Evolutionary conservation across 1,140 invertebrate genomes (phyloP), one percentile per base, ranked within the genome.

Genomic region (Saccostrea cuccullata): DNA sequence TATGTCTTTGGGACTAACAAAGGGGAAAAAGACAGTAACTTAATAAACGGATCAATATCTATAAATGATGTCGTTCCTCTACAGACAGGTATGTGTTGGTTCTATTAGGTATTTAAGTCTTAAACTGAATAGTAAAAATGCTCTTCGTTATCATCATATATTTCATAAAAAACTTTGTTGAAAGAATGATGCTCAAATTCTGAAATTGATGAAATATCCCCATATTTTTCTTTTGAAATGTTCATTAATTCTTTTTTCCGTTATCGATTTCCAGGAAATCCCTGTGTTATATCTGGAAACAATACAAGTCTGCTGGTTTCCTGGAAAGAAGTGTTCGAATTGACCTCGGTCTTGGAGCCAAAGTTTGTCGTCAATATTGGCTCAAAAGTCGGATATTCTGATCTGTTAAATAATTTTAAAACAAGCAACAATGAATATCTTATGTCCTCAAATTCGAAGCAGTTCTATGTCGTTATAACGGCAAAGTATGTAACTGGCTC

Each of bases 311-410:
- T 87, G 26, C 13, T 58, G 5, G 23, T 84, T 9, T 55, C 82
- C 4, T 87, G 86, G 86, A 82, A 26, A 23, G 73, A 87, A 20
- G 86, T 87, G 20, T 87, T 87, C 23, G 56, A 56, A 6, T 26
- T 87, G 12, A 56, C 23, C 15, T 6, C 55, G 12, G 26, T 13
- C 82, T 11, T 87, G 26, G 40, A 55, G 23, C 86, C 86, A 0
- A 20, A 23, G 11, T 87, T 56, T 36, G 67, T 77, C 55, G 70
- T 87, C 17, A 82, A 67, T 20, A 26, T 56, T 56, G 86, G 86
- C 26, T 55, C 86, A 17, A 30, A 56, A 5, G 9, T 6, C 13
- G 86, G 86, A 12, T 87, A 30, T 17, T 13, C 73, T 2, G 70
- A 87, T 77, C 70, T 77, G 11, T 26, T 77, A 15, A 26, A 77